A percentile compares a stretch with the other conserved stretches of the same genome.
phyloP scores from a whole-genome alignment of 2,113 vertebrate species.

The Abramis brama region DNA sequence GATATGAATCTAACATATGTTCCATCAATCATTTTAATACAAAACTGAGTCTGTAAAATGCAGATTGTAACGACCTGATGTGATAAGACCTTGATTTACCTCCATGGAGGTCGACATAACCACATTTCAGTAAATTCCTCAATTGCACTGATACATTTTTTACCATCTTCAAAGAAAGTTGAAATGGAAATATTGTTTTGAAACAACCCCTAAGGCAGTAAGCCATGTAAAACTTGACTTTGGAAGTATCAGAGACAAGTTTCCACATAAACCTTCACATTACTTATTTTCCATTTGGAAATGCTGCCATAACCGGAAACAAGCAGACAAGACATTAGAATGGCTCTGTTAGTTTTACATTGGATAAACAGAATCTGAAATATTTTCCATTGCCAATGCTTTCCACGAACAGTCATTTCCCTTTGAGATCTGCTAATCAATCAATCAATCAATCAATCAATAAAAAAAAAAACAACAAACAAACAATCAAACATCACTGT shows the following conservation, averaged over 20 bases:
- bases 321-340: background rate
- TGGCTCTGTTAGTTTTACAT: background rate
- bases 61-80: slow-evolving; percentile 5
- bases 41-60: background rate
- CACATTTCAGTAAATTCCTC: background rate
- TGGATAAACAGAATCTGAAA: background rate
- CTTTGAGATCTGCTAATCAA: background rate
- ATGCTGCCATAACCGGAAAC: background rate
- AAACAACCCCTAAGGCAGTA: slow-evolving; percentile 4
- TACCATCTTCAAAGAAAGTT: background rate
- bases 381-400: background rate
- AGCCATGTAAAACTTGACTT: background rate
- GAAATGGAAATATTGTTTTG: background rate
- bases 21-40: background rate
- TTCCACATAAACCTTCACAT: slow-evolving; percentile 19
- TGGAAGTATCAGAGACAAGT: slow-evolving; percentile 16
- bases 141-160: background rate
- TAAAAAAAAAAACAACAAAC: too few relatives aligned
- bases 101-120: background rate
- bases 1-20: slow-evolving; percentile 3
- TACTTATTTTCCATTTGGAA: slow-evolving; percentile 17
- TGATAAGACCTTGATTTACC: background rate
- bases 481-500: too few relatives aligned
- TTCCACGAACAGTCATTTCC: background rate
- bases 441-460: background rate